These are phyloP conservation scores for Sylvia borin DNA, from an alignment of 2,797 vertebrate species.

Conservation along the genomic window DNA sequence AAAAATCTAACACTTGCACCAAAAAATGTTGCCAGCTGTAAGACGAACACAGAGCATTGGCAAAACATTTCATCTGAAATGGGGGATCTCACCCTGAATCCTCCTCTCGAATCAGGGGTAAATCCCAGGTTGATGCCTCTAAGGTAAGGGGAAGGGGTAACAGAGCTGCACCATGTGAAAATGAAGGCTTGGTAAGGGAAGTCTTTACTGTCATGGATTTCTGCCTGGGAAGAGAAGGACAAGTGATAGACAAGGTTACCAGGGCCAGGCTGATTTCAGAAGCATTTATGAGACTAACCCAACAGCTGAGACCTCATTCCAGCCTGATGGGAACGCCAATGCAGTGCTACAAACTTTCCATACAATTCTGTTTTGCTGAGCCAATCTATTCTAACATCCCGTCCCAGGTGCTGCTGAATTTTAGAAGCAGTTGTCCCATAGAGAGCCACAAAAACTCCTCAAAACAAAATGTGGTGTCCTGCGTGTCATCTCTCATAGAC, in stretches of 20 bases:
- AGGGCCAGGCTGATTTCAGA: not conserved
- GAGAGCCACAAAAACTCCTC: not conserved
- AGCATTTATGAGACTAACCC: not conserved
- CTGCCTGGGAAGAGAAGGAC: not conserved
- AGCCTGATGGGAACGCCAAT: not conserved
- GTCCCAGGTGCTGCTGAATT: not conserved
- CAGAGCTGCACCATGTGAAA: rapidly evolving
- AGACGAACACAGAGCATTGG: not conserved
- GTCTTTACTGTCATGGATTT: not conserved
- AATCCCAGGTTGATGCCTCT: not conserved
- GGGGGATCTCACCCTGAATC: not conserved
- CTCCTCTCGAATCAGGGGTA: not conserved
- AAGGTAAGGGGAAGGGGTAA: not conserved
- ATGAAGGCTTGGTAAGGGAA: not conserved
- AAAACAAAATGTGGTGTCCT: not conserved
- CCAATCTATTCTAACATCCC: not conserved
- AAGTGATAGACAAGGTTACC: not conserved
- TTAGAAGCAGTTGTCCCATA: not conserved
- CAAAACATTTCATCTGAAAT: not conserved
- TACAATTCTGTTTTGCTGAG: not conserved
- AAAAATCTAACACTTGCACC: not conserved
- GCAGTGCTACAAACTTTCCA: not conserved
- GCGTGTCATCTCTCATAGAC: not conserved
- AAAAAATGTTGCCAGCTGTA: not conserved
- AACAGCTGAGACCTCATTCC: not conserved